These are phyloP conservation scores for Lateolabrax maculatus DNA, from an alignment of 2,797 vertebrate genomes.

Conservation along the genomic window DNA sequence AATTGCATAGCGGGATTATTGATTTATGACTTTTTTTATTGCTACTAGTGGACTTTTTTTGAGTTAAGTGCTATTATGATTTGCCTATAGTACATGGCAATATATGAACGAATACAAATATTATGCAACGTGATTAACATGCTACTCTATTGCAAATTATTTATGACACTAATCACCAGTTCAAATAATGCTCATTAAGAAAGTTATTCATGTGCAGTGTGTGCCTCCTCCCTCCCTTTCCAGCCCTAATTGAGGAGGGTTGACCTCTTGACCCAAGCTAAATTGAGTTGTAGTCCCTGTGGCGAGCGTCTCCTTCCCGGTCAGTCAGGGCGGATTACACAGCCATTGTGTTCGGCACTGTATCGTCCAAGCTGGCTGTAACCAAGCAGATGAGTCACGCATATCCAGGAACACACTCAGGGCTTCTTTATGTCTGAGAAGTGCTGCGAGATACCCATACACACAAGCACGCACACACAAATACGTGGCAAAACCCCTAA, in stretches of 20 bases:
- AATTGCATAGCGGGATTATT: slow-evolving; percentile 54
- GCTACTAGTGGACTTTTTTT: slow-evolving; percentile 7
- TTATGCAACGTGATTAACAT: slow-evolving; percentile 78
- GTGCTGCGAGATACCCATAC: slow-evolving; percentile 48
- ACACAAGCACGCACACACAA: slow-evolving; percentile 31
- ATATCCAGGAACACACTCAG: slow-evolving; percentile 81
- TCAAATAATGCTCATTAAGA: slow-evolving; percentile 86
- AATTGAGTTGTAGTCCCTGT: slow-evolving; percentile 89
- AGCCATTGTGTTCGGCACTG: slow-evolving; percentile 83
- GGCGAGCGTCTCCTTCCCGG: slow-evolving; percentile 86
- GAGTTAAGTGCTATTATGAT: slow-evolving; percentile 10
- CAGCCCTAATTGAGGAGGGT: slow-evolving; percentile 86
- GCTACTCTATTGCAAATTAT: slow-evolving; percentile 82
- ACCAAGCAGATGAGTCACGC: slow-evolving; percentile 87
- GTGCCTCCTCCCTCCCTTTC: slow-evolving; percentile 73
- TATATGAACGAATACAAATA: slow-evolving; percentile 72
- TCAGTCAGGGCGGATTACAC: slow-evolving; percentile 86
- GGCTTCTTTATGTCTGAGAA: slow-evolving; percentile 61
- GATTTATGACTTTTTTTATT: slow-evolving; percentile 37
- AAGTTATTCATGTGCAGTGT: slow-evolving; percentile 84
- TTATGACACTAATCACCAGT: slow-evolving; percentile 85
- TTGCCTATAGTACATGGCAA: slow-evolving; percentile 45
- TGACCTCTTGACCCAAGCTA: slow-evolving; percentile 86
- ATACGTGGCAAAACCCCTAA: slow-evolving; percentile 21
- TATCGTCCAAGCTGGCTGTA: slow-evolving; percentile 82